Base-by-base conservation (phyloP, 2,888 invertebrate genomes). In the Willowsia nigromaculata region DNA sequence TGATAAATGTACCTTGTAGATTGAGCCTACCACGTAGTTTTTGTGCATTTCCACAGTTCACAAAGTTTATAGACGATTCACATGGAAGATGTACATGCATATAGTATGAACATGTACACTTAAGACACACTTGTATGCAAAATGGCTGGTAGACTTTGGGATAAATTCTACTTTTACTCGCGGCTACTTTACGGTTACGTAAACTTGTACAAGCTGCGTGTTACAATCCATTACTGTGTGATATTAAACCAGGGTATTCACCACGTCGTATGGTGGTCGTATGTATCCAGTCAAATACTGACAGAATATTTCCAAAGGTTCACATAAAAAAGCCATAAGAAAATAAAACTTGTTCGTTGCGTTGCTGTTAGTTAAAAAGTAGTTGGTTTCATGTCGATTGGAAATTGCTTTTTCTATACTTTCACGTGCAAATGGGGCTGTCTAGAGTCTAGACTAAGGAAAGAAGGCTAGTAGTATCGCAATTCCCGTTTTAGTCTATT, bases 1-100 rank as follows among this genome's bases (percentile, higher is more conserved):
- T 89, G 88, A 89, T 89, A 89, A 89, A 89, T 89, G 88, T 89
- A 56, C 88, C 80, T 76, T 78, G 84, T 84, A 84, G 84, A 89
- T 89, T 89, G 88, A 84, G 84, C 85, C 47, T 65, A n/a, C 33
- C n/a, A 37, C 59, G 30, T 27, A n/a, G 25, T 71, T 43, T 40
- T 71, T 71, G 40, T 71, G 71, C 71, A 71, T 71, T 71, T 71
- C 25, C 15, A 5, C 71, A 18, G 4, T 13, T 15, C 30, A 13
- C 59, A 2, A 62, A 62, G 7, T 30, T 11, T 15, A 62, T 62
- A 11, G 30, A 62, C 30, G 59, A 27, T 62, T 15, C 30, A 27
- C 30, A 27, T 15, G 7, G 15, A 25, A 56, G 11, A 62, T 59
- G 33, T 15, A 15, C 33, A 15, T 33, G 2, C 59, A 13, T 22